phyloP scores from a whole-genome alignment of 2,113 vertebrate species.

The Speoplatyrhinus poulsoni region DNA sequence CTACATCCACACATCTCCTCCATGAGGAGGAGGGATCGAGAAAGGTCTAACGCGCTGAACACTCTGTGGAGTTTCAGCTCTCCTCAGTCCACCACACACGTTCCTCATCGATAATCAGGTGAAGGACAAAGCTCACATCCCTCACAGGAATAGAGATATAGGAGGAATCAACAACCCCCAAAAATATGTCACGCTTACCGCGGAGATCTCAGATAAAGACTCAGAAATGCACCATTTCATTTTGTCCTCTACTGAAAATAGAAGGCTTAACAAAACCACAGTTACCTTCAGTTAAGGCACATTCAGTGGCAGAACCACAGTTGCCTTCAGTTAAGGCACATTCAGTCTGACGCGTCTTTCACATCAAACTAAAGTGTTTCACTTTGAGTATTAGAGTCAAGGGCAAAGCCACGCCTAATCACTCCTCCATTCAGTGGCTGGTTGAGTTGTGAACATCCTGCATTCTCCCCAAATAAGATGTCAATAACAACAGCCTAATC shows the following conservation, averaged over 20 bases:
- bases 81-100: neutral
- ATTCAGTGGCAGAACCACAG: neutral
- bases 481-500: neutral
- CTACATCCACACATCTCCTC: slow-evolving; percentile 32
- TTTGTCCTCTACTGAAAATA: too few relatives aligned
- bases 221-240: too few relatives aligned
- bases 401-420: slow-evolving; percentile 5
- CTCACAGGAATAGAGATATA: too few relatives aligned
- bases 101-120: too few relatives aligned
- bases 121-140: too few relatives aligned
- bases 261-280: too few relatives aligned
- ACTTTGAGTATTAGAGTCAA: neutral
- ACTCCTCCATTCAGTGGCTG: neutral
- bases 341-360: neutral
- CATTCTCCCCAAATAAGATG: neutral
- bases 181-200: too few relatives aligned
- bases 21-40: slow-evolving; percentile 24
- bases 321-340: neutral
- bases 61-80: neutral
- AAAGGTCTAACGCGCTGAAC: too few relatives aligned
- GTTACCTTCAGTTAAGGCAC: neutral
- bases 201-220: too few relatives aligned
- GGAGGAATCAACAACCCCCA: too few relatives aligned
- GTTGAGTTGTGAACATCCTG: neutral
- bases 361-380: slow-evolving; percentile 4